Percentiles rank a stretch among this genome's conserved stretches.
Conservation (phyloP, 2,113 vertebrate genomes). For the Phaethon lepturus region DNA sequence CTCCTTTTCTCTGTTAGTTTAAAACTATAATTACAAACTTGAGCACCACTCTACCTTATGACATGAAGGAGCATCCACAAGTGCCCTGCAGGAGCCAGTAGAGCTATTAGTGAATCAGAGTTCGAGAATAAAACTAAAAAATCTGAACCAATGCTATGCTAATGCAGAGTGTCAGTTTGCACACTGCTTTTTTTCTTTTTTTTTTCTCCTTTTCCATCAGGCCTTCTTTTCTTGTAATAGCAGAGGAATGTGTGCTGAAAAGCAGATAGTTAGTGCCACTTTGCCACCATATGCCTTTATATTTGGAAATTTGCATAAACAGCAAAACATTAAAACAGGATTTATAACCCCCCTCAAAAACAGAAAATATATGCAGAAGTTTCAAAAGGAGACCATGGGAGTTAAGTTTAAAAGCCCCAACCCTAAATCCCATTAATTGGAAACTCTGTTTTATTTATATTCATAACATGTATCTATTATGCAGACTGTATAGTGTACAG, state of each 20-base stretch:
- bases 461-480: background rate
- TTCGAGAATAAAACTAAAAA: slow-evolving; percentile 40
- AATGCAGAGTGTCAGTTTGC: background rate
- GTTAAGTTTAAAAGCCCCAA: slow-evolving; percentile 3
- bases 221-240: slow-evolving; percentile 52
- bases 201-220: background rate
- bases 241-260: slow-evolving; percentile 63
- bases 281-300: slow-evolving; percentile 73
- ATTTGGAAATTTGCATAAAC: slow-evolving; percentile 75
- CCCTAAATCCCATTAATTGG: slow-evolving; percentile 5
- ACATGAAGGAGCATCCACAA: slow-evolving; percentile 8
- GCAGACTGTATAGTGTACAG: background rate
- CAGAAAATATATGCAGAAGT: slow-evolving; percentile 57
- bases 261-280: slow-evolving; percentile 74
- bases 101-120: slow-evolving; percentile 26
- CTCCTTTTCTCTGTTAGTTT: background rate
- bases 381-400: slow-evolving; percentile 30
- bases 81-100: slow-evolving; percentile 26
- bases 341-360: slow-evolving; percentile 54
- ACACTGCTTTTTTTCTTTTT: background rate
- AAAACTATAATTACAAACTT: slow-evolving; percentile 38
- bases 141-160: slow-evolving; percentile 11
- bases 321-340: slow-evolving; percentile 71
- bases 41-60: slow-evolving; percentile 27
- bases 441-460: slow-evolving; percentile 39